Percentiles rank a stretch among this genome's conserved stretches.
phyloP scores from a whole-genome alignment of 2,797 vertebrate species.

The Heterohyrax brucei region DNA sequence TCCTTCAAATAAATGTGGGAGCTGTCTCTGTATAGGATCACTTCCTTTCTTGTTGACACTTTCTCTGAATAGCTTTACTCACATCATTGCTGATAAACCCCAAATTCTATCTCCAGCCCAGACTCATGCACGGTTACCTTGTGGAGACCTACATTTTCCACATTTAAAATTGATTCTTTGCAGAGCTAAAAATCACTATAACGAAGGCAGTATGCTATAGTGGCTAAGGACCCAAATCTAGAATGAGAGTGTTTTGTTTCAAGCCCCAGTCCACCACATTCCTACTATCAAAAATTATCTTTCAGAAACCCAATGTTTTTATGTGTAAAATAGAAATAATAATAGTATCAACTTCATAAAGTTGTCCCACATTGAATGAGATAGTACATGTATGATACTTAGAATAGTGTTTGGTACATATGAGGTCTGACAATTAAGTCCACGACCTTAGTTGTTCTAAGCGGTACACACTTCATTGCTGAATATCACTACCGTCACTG shows the following conservation, averaged over 20 bases:
- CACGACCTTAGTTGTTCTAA: too few relatives aligned
- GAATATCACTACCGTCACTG: too few relatives aligned
- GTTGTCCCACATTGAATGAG: slow-evolving; percentile 1
- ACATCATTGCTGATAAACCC: background rate
- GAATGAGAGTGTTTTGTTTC: slow-evolving; percentile 16
- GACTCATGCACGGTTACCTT: background rate
- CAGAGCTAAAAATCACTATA: background rate
- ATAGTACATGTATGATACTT: background rate
- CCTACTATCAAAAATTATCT: background rate
- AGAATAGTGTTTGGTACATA: background rate
- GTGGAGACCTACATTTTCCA: background rate
- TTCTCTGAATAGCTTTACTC: slow-evolving; percentile 15
- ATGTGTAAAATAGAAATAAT: background rate
- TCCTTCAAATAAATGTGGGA: background rate
- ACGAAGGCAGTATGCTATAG: background rate
- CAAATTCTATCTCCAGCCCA: background rate
- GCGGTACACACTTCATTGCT: too few relatives aligned
- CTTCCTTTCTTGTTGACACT: background rate
- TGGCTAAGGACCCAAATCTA: slow-evolving; percentile 10
- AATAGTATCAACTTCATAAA: slow-evolving; percentile 10
- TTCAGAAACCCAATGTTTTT: slow-evolving; percentile 16
- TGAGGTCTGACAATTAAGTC: too few relatives aligned
- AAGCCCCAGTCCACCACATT: background rate
- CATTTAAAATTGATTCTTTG: slow-evolving; percentile 55
- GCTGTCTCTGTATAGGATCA: background rate